Conservation (phyloP, 2,797 vertebrate genomes). For the Takifugu rubripes region DNA sequence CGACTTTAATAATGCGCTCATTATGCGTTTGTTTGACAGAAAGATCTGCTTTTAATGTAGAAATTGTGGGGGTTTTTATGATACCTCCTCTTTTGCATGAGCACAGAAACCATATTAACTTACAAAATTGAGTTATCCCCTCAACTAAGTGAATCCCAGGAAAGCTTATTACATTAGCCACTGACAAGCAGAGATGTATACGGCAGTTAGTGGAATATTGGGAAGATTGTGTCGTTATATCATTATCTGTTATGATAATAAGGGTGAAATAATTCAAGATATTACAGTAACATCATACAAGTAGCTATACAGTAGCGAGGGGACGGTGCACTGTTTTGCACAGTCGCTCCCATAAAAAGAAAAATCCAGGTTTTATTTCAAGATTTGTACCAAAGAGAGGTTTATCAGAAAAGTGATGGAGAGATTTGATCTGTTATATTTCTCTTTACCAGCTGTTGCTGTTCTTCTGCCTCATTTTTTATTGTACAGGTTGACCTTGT, state of each 20-base stretch:
- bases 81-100: conserved; percentile 55
- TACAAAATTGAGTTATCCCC: conserved; percentile 68
- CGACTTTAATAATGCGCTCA: conserved; percentile 67
- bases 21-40: conserved; percentile 55
- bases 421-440: no score
- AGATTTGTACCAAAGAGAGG: no score
- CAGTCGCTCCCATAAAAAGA: no score
- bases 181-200: conserved; percentile 55
- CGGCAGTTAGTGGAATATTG: conserved; percentile 64
- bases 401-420: no score
- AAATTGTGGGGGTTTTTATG: conserved; percentile 46
- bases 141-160: conserved; percentile 67
- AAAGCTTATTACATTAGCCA: conserved; percentile 66
- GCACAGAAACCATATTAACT: conserved; percentile 61
- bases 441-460: no score
- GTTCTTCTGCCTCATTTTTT: conserved; percentile 14
- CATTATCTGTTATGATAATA: conserved; percentile 58
- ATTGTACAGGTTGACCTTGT: conserved; percentile 45
- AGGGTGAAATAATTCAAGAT: conserved; percentile 43
- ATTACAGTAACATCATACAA: background rate
- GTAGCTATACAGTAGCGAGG: no score
- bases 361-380: no score
- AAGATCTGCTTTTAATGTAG: conserved; percentile 48
- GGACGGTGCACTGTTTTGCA: no score
- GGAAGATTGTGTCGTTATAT: conserved; percentile 61